A percentile compares a stretch with the other conserved stretches of the same genome.
Evolutionary conservation across 2,888 invertebrate species (phyloP).

Genomic region (Aspidapion aeneum): DNA sequence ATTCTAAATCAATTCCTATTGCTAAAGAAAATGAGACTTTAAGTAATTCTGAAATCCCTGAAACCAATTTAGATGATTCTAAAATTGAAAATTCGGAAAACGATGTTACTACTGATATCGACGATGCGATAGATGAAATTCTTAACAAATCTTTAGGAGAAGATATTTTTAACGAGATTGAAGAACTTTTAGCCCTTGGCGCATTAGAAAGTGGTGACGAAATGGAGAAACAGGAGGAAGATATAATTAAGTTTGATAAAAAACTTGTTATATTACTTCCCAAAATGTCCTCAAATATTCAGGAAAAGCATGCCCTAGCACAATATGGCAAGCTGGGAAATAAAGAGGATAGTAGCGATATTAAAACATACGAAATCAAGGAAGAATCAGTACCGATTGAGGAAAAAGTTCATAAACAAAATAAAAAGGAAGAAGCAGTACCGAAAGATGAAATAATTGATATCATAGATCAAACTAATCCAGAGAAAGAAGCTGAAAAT

Average conservation of each 20-base stretch:
- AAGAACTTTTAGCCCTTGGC: not conserved
- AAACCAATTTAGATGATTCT: too few relatives aligned
- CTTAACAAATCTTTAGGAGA: not conserved
- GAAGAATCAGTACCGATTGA: conserved; percentile 10
- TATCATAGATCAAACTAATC: not conserved
- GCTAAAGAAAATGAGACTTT: too few relatives aligned
- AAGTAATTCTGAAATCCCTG: too few relatives aligned
- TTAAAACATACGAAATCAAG: not conserved
- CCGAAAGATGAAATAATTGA: not conserved
- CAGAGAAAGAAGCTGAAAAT: not conserved
- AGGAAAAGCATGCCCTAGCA: too few relatives aligned
- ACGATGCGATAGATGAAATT: too few relatives aligned
- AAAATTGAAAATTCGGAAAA: too few relatives aligned
- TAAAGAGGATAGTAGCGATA: too few relatives aligned
- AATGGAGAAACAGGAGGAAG: not conserved
- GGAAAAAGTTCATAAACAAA: conserved; percentile 20
- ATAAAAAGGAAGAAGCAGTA: not conserved
- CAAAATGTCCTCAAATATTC: too few relatives aligned
- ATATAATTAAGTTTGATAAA: not conserved
- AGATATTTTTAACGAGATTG: not conserved
- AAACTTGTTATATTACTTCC: not conserved
- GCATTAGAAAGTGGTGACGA: not conserved
- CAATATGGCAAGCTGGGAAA: too few relatives aligned
- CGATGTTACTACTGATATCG: too few relatives aligned
- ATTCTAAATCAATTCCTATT: too few relatives aligned